A percentile compares a stretch with the other conserved stretches of the same genome.
Evolutionary conservation across 2,888 invertebrate species (phyloP).

Genomic region (Spodoptera littoralis): DNA sequence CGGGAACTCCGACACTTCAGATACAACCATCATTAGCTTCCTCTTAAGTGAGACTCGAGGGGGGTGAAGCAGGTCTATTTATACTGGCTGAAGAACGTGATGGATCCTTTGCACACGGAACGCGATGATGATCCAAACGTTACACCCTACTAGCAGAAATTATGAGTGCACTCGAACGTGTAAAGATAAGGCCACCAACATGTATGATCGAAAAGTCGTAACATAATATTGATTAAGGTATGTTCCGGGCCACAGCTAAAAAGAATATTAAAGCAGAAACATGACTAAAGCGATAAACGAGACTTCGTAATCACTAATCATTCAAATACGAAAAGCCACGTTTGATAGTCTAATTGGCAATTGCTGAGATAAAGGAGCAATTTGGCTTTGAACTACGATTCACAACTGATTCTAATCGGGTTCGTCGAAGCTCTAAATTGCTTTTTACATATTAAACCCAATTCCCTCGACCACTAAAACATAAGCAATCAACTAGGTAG

Average conservation of each 20-base stretch:
- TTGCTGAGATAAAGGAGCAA: slow-evolving; percentile 64
- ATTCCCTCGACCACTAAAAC: slow-evolving; percentile 58
- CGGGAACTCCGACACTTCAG: slow-evolving; percentile 69
- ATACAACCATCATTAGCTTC: slow-evolving; percentile 68
- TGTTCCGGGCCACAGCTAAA: background rate
- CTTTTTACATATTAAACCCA: slow-evolving; percentile 51
- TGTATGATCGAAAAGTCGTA: slow-evolving; percentile 33
- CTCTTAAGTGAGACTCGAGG: slow-evolving; percentile 45
- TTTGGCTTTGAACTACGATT: slow-evolving; percentile 58
- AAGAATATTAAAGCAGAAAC: slow-evolving; percentile 7
- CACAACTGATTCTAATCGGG: slow-evolving; percentile 57
- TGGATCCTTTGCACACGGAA: slow-evolving; percentile 67
- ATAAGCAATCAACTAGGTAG: slow-evolving; percentile 61
- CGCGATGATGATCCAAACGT: slow-evolving; percentile 69
- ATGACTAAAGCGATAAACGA: slow-evolving; percentile 27
- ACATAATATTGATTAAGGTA: slow-evolving; percentile 21
- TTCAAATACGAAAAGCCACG: slow-evolving; percentile 51
- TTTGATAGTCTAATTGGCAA: slow-evolving; percentile 63
- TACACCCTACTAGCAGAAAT: slow-evolving; percentile 68
- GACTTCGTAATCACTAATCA: slow-evolving; percentile 52
- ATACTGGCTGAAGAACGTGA: slow-evolving; percentile 65
- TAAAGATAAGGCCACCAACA: slow-evolving; percentile 67
- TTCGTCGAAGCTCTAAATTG: slow-evolving; percentile 60
- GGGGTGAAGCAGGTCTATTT: slow-evolving; percentile 58
- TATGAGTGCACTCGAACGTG: slow-evolving; percentile 73